A percentile compares a stretch with the other conserved stretches of the same genome.
Evolutionary conservation across 2,888 invertebrate genomes (phyloP).

Genomic region (Drosophila yooni): DNA sequence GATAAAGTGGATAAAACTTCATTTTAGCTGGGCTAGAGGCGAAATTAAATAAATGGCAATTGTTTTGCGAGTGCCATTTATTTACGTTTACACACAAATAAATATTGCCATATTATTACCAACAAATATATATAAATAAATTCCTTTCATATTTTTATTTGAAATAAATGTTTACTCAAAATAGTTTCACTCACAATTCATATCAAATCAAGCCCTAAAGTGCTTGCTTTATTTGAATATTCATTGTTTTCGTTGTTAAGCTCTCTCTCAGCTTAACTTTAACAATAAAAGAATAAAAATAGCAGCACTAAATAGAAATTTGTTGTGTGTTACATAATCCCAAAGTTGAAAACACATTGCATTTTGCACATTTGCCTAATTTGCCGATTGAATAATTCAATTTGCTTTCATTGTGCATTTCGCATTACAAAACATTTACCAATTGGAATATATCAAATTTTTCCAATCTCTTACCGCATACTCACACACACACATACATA

Average conservation of each 20-base stretch:
- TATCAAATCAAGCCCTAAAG: neutral
- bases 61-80: neutral
- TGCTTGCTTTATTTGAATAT: neutral
- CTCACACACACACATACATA: slow-evolving; percentile 1
- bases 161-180: neutral
- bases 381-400: slow-evolving; percentile 62
- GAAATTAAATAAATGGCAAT: neutral
- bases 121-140: neutral
- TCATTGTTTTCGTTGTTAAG: neutral
- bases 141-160: neutral
- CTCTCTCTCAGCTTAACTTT: neutral
- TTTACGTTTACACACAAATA: neutral
- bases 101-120: neutral
- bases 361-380: slow-evolving; percentile 12
- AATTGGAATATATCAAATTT: slow-evolving; percentile 65
- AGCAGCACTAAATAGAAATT: neutral
- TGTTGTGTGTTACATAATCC: neutral
- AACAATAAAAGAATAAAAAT: neutral
- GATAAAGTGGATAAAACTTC: slow-evolving; percentile 10
- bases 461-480: slow-evolving; percentile 52
- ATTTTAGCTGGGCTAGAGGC: neutral
- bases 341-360: slow-evolving; percentile 7
- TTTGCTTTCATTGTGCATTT: slow-evolving; percentile 59
- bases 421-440: slow-evolving; percentile 60
- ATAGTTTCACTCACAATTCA: neutral